phyloP scores from a whole-genome alignment of 2,888 invertebrate species.

The Strigamia transsilvanica region DNA sequence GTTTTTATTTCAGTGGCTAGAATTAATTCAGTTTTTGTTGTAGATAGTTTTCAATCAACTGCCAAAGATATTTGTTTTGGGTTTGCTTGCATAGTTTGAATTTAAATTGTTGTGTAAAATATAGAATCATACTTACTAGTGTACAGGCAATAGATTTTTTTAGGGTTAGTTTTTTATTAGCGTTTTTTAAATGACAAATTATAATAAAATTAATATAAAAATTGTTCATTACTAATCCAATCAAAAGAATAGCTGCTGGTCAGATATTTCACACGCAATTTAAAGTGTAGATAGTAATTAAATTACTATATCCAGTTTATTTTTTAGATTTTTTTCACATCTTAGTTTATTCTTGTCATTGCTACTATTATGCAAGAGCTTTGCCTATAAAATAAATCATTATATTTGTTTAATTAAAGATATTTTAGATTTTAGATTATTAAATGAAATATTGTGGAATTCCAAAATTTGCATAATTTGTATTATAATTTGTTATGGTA shows the following conservation, averaged over 20 bases:
- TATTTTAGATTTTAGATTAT: neutral
- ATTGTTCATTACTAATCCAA: neutral
- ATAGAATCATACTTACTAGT: no score
- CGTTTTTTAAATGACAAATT: neutral
- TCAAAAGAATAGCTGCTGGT: constrained; percentile 27
- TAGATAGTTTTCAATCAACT: constrained; percentile 33
- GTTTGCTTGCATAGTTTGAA: constrained; percentile 16
- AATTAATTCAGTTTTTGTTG: neutral
- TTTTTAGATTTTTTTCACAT: constrained; percentile 29
- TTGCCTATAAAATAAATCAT: no score
- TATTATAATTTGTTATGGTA: constrained; percentile 14
- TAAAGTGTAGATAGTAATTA: neutral
- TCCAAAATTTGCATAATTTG: neutral
- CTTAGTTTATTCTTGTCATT: neutral
- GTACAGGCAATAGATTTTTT: no score
- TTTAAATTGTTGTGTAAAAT: neutral
- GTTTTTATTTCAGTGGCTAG: neutral
- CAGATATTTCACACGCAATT: constrained; percentile 18
- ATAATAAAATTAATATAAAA: neutral
- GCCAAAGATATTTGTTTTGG: constrained; percentile 18
- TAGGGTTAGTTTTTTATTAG: no score
- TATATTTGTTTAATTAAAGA: no score
- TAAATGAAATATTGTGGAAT: neutral
- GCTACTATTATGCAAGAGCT: no score
- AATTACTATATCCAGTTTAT: neutral